These are phyloP conservation scores for Channa striata DNA, from an alignment of 2,797 vertebrate genomes.

Conservation along the genomic window DNA sequence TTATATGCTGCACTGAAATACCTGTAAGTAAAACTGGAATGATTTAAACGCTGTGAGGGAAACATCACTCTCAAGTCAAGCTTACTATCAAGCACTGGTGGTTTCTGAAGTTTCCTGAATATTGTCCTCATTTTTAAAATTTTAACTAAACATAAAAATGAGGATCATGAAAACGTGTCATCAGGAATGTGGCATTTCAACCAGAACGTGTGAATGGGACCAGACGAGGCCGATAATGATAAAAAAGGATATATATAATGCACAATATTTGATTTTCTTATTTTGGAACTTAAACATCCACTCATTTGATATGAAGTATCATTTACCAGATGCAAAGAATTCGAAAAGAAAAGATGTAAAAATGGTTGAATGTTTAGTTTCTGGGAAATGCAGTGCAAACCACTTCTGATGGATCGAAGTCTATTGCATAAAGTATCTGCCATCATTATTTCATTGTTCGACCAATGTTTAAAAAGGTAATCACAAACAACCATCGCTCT, in stretches of 20 bases:
- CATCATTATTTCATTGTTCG: background rate
- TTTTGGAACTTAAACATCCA: background rate
- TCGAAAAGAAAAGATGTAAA: background rate
- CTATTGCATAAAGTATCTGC: background rate
- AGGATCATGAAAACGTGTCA: background rate
- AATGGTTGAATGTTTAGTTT: background rate
- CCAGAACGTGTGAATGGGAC: background rate
- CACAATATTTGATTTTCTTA: background rate
- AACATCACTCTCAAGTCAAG: background rate
- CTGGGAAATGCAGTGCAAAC: background rate
- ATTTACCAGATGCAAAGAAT: background rate
- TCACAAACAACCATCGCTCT: too few relatives aligned
- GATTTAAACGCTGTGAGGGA: background rate
- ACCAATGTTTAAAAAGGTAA: constrained; percentile 6
- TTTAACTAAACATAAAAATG: background rate
- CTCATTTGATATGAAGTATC: background rate
- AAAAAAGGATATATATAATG: too few relatives aligned
- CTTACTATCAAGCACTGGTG: background rate
- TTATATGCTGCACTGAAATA: background rate
- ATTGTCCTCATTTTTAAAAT: background rate
- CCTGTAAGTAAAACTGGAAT: background rate
- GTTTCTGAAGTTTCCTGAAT: background rate
- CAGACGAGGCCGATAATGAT: background rate
- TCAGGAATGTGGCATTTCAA: background rate
- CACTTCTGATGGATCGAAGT: background rate